Base-by-base conservation (phyloP, 1,140 invertebrate species). In the Meloidogyne hapla region DNA sequence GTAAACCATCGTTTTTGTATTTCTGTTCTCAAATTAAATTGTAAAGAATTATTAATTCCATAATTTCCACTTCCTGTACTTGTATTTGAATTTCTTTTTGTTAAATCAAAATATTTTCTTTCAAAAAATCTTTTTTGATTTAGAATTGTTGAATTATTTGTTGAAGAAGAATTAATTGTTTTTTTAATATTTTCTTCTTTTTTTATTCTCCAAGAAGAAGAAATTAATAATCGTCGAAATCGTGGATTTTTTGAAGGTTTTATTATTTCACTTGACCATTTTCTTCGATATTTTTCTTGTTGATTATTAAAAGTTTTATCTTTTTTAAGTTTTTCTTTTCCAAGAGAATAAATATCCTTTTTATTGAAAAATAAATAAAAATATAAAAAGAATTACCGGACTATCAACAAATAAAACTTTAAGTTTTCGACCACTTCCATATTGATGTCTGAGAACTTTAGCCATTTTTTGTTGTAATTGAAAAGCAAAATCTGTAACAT, bases 31-130 rank as follows among this genome's bases (percentile, higher is more conserved):
- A 1, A 45, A 45, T 45, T 45, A 6, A 45, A 45, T 45, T 12
- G 18, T 15, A 45, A 45, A 15, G 13, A 45, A 56, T n/a, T 56
- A 56, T 56, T 56, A 56, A 5, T 56, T 56, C 12, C 6, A n/a
- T 56, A 18, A n/a, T 56, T 48, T 18, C n/a, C 4, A 56, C 48
- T 56, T 56, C 4, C 4, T 2, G 48, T 56, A 56, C 48, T 56
- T 56, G 48, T 4, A 56, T 56, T 56, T n/a, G 48, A 56, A 56
- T 56, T 2, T 56, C 48, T 56, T 56, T 56, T 56, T 56, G 18
- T 56, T 56, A 56, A 56, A 56, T 56, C 48, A 56, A 56, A 56
- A 56, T n/a, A 56, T 56, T 56, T 56, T 56, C 48, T 56, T 56
- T 56, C 48, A 56, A 56, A 56, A 56, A 21, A 9, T 56, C n/a